Percentiles rank a stretch among this genome's conserved stretches.
Evolutionary conservation across 2,888 invertebrate genomes (phyloP).

Genomic region (Drosophila incognita): DNA sequence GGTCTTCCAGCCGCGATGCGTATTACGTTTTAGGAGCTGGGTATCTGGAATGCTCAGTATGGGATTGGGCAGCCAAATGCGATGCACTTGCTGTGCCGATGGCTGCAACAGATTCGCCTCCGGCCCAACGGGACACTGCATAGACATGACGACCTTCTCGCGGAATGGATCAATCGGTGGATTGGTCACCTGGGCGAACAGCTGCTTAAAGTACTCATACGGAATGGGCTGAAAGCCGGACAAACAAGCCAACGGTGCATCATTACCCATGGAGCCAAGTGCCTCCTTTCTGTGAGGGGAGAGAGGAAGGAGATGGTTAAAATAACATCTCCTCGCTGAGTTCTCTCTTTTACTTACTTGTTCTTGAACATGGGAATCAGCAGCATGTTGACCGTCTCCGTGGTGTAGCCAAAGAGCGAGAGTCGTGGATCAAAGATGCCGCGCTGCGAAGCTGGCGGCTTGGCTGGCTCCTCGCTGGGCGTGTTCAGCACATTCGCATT

Average conservation of each 20-base stretch:
- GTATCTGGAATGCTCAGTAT: conserved; percentile 96
- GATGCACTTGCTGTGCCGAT: conserved; percentile 92
- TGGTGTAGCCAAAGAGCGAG: conserved; percentile 96
- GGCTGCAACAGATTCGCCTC: conserved; percentile 97
- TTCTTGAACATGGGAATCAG: conserved; percentile 98
- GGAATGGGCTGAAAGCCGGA: conserved; percentile 97
- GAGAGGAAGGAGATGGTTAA: neutral
- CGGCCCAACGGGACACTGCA: conserved; percentile 98
- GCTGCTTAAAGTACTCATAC: conserved; percentile 99
- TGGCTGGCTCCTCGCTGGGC: conserved; percentile 49
- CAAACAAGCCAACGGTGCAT: conserved; percentile 98
- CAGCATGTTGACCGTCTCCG: conserved; percentile 97
- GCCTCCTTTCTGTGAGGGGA: conserved; percentile 93
- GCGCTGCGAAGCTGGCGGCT: conserved; percentile 82
- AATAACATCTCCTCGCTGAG: neutral
- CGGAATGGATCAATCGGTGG: conserved; percentile 99
- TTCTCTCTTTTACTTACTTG: conserved; percentile 88
- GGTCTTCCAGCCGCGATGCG: conserved; percentile 94
- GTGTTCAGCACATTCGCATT: conserved; percentile 86
- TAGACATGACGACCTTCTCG: conserved; percentile 99
- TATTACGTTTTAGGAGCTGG: conserved; percentile 93
- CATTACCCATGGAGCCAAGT: conserved; percentile 99
- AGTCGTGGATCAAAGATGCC: conserved; percentile 93
- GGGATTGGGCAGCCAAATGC: conserved; percentile 97
- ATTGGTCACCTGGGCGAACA: conserved; percentile 99